Base-by-base conservation (phyloP, 1,140 invertebrate species). In the Drosophila busckii region DNA sequence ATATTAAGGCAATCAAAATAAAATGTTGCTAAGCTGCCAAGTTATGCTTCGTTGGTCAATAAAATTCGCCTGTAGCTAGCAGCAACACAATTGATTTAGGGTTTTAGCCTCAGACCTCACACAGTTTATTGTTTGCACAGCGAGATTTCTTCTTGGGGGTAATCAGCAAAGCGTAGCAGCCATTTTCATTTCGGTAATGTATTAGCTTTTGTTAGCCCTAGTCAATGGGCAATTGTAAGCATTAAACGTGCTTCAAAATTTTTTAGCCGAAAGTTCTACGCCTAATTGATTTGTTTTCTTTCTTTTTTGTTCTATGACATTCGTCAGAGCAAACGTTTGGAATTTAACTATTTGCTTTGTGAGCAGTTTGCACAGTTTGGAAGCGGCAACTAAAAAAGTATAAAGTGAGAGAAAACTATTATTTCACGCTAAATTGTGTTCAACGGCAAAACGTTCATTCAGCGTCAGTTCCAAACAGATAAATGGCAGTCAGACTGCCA, bases 71-170 rank as follows among this genome's bases (percentile, higher is more conserved):
- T 22, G 19, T 6, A 31, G 22, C 2, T 2, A 20, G 22, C 3
- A 35, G 13, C 37, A 65, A 52, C 55, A 82, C 69, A 82, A 80
- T 82, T 80, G 69, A 82, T 82, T 80, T 73, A n/a, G 44, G 75
- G 45, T 42, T 52, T 67, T 46, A 37, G 60, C 45, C 10, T n/a
- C 29, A 35, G 5, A 50, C 52, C 52, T 52, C 80, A 68, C 54
- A 64, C 63, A 64, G 52, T 59, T 68, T 59, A 13, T 19, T 53
- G 15, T 34, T 29, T 23, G 44, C 34, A 63, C 56, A 64, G 63
- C 44, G 37, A 82, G 82, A 80, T 78, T 82, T 75, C 45, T 68
- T 82, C 60, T 63, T 60, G 50, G 54, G 60, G 52, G 50, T 52
- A 34, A 15, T 31, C 32, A 44, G 61, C 62, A 25, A 22, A 28